Percentiles rank a stretch among this genome's conserved stretches.
These are phyloP conservation scores for Alsophila aescularia DNA, from an alignment of 2,888 invertebrate genomes.

Conservation along the genomic window DNA sequence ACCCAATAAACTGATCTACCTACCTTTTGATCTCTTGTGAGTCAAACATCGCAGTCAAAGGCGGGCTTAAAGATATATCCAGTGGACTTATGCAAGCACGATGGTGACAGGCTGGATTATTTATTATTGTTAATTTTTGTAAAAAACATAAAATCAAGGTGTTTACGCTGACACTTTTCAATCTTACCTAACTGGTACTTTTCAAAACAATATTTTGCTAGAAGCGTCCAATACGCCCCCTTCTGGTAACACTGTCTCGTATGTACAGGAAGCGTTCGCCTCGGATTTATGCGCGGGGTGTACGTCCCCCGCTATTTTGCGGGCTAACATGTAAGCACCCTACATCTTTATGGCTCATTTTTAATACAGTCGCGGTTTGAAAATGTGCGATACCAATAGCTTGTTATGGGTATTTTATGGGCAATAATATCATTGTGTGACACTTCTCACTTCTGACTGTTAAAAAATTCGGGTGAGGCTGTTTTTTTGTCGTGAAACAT, in stretches of 20 bases:
- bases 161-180: no score
- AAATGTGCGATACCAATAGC: background rate
- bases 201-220: background rate
- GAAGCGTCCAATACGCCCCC: background rate
- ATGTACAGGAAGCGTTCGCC: conserved; percentile 20
- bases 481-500: no score
- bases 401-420: conserved; percentile 1
- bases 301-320: conserved; percentile 37
- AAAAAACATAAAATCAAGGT: no score
- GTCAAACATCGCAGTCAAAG: no score
- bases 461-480: no score
- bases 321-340: conserved; percentile 27
- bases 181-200: background rate
- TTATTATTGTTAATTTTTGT: no score
- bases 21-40: no score
- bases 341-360: conserved; percentile 31
- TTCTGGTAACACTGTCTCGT: conserved; percentile 13
- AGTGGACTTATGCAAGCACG: no score
- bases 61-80: no score
- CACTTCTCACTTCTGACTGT: background rate
- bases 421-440: background rate
- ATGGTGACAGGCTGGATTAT: no score
- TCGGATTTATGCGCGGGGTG: conserved; percentile 36
- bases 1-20: no score
- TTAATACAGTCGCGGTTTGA: conserved; percentile 28